Conservation (phyloP, 1,140 invertebrate species). For the Drosophila kepulauana region DNA sequence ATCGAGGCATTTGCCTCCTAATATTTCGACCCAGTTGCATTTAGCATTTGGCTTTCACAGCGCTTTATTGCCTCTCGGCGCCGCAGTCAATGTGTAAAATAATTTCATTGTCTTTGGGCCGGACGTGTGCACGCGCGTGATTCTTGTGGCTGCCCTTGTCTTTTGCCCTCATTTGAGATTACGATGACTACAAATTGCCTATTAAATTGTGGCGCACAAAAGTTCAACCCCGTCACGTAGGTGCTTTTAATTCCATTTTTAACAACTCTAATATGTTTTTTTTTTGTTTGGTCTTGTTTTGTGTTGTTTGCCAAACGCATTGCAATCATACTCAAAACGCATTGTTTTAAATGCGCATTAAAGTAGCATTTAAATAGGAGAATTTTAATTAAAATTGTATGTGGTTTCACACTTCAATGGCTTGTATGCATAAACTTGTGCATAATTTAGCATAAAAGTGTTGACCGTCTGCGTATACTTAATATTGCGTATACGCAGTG, state of each 20-base stretch:
- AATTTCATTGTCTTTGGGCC: slow-evolving; percentile 46
- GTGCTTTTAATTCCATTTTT: slow-evolving; percentile 60
- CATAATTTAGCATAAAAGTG: not conserved
- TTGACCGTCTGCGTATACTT: slow-evolving; percentile 1
- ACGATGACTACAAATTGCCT: slow-evolving; percentile 68
- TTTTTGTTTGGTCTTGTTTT: not conserved
- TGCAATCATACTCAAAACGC: slow-evolving; percentile 59
- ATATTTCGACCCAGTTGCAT: slow-evolving; percentile 74
- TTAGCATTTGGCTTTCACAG: slow-evolving; percentile 49
- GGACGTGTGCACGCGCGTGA: slow-evolving; percentile 44
- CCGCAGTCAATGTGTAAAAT: slow-evolving; percentile 42
- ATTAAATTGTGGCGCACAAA: slow-evolving; percentile 50
- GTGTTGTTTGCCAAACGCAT: slow-evolving; percentile 30
- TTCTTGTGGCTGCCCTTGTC: slow-evolving; percentile 43
- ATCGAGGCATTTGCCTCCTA: slow-evolving; percentile 66
- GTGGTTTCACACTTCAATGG: slow-evolving; percentile 11
- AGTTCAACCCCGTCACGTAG: slow-evolving; percentile 56
- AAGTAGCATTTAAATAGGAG: slow-evolving; percentile 16
- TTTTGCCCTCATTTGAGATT: slow-evolving; percentile 46
- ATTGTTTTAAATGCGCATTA: slow-evolving; percentile 59
- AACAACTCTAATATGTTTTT: slow-evolving; percentile 43
- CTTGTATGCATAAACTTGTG: slow-evolving; percentile 15
- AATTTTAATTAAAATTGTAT: slow-evolving; percentile 23
- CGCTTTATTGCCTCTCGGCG: slow-evolving; percentile 27
- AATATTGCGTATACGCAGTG: slow-evolving; percentile 32